A percentile compares a stretch with the other conserved stretches of the same genome.
These are phyloP conservation scores for Colinus virginianus DNA, from an alignment of 2,113 vertebrate species.

Conservation along the genomic window DNA sequence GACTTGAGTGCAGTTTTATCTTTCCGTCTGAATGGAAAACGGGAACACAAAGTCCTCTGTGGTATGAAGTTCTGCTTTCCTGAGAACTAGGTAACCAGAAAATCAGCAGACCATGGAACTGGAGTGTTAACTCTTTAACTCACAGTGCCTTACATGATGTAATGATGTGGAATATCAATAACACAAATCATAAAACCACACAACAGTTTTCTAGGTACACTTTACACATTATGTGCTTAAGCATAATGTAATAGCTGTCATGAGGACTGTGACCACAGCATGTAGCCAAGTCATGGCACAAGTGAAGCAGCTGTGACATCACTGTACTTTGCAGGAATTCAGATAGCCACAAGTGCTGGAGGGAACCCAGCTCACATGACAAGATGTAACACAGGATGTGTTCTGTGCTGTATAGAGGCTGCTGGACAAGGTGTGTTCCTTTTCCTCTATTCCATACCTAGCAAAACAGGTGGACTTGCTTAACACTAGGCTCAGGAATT, in stretches of 20 bases:
- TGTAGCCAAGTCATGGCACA: neutral
- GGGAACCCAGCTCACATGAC: neutral
- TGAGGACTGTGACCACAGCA: neutral
- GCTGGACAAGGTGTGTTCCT: fast-evolving
- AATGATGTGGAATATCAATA: too few species aligned
- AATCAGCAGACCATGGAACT: too few species aligned
- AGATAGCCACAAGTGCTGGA: neutral
- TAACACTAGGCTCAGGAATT: neutral
- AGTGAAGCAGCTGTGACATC: neutral
- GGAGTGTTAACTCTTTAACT: too few species aligned
- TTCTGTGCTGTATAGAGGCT: neutral
- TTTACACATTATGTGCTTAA: neutral
- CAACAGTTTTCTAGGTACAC: neutral
- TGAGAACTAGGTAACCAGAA: too few species aligned
- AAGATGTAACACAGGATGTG: neutral
- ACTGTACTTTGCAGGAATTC: neutral
- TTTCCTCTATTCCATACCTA: neutral
- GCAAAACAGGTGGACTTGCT: neutral
- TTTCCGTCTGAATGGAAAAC: too few species aligned
- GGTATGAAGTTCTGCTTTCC: too few species aligned
- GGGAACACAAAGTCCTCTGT: too few species aligned
- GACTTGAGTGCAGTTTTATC: too few species aligned
- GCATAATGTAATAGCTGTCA: neutral
- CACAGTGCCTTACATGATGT: too few species aligned
- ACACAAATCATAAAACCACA: too few species aligned